phyloP scores from a whole-genome alignment of 1,140 invertebrate species.

The Neuroterus valhalla region DNA sequence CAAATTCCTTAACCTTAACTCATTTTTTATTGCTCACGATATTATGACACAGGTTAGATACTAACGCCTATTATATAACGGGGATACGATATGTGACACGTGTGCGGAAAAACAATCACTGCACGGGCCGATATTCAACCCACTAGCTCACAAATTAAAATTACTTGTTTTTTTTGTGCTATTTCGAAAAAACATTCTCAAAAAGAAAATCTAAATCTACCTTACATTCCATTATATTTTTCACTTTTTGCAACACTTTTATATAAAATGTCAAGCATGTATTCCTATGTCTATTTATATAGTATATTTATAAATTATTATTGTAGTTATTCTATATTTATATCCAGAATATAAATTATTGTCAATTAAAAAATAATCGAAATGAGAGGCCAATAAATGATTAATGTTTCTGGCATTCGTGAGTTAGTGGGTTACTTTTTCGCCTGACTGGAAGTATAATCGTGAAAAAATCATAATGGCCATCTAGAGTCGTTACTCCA shows the following conservation, averaged over 20 bases:
- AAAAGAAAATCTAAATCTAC: conserved; percentile 1
- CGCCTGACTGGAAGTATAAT: conserved; percentile 17
- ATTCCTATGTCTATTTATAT: neutral
- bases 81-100: conserved; percentile 19
- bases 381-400: neutral
- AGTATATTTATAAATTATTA: conserved; percentile 8
- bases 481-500: conserved; percentile 6
- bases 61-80: neutral
- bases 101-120: conserved; percentile 30
- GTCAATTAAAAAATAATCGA: conserved; percentile 9
- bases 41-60: conserved; percentile 29
- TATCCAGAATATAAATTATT: neutral
- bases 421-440: conserved; percentile 28
- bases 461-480: conserved; percentile 22
- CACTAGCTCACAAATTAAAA: conserved; percentile 8
- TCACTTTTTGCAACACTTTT: neutral
- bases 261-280: neutral
- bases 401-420: neutral
- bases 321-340: neutral
- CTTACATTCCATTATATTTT: conserved; percentile 7
- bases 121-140: conserved; percentile 13
- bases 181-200: neutral
- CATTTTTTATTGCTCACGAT: conserved; percentile 17
- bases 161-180: neutral
- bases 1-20: conserved; percentile 1